Evolutionary conservation across 2,113 vertebrate genomes (phyloP).

Genomic region (Dicaeum eximium): DNA sequence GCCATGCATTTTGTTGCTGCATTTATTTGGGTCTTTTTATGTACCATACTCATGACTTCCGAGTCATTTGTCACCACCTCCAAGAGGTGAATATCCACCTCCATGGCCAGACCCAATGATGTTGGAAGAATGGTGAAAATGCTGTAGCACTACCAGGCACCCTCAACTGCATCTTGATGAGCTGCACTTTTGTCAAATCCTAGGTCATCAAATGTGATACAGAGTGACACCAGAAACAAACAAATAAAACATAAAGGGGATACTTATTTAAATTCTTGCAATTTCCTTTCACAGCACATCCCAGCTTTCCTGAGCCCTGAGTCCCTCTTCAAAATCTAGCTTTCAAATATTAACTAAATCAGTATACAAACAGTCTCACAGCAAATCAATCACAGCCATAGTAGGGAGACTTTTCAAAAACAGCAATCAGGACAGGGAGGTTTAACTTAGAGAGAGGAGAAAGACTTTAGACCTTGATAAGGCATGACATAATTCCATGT

Average conservation of each 20-base stretch:
- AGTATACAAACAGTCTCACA: not conserved
- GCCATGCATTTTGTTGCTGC: not conserved
- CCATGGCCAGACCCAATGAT: not conserved
- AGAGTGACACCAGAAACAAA: not conserved
- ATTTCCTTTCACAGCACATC: not conserved
- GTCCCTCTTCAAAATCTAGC: not conserved
- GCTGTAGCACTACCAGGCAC: not conserved
- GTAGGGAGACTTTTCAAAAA: not conserved
- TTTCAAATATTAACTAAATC: not conserved
- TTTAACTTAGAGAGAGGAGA: not conserved
- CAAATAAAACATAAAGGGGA: not conserved
- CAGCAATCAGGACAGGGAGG: not conserved
- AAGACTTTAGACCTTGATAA: conserved; percentile 40
- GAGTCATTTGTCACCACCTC: not conserved
- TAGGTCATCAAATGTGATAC: not conserved
- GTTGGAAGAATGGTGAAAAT: not conserved
- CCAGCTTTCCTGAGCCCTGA: not conserved
- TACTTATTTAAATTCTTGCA: not conserved
- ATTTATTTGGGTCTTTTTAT: not conserved
- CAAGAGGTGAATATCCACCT: not conserved
- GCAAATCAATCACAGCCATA: not conserved
- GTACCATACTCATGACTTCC: not conserved
- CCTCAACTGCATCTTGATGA: not conserved
- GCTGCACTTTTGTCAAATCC: not conserved
- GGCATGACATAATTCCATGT: not conserved